phyloP scores from a whole-genome alignment of 2,888 invertebrate genomes.

The Lepidocyrtinus sp. region DNA sequence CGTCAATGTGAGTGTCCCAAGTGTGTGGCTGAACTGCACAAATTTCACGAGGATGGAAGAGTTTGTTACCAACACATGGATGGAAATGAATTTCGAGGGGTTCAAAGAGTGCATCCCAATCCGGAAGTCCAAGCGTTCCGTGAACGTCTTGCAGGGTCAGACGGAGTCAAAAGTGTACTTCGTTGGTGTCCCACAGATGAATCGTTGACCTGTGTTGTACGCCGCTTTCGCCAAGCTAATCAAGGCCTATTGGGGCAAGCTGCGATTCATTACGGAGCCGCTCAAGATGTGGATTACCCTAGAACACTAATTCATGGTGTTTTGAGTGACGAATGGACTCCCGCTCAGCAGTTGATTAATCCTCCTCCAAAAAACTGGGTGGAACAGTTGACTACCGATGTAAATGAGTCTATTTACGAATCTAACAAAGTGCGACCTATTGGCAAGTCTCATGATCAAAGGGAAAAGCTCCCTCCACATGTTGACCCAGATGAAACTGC shows the following conservation, averaged over 20 bases:
- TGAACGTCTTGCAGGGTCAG: constrained; percentile 61
- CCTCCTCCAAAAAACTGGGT: constrained; percentile 73
- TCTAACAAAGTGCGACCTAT: constrained; percentile 74
- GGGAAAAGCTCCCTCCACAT: constrained; percentile 73
- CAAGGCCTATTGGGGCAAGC: constrained; percentile 62
- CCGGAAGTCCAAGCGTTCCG: constrained; percentile 60
- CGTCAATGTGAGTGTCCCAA: constrained; percentile 65
- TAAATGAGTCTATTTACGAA: constrained; percentile 74
- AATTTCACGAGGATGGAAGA: constrained; percentile 47
- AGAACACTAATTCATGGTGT: constrained; percentile 64
- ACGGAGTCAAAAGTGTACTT: constrained; percentile 50
- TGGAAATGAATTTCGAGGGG: constrained; percentile 62
- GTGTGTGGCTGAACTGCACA: constrained; percentile 46
- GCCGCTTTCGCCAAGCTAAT: constrained; percentile 63
- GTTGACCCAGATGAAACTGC: constrained; percentile 72
- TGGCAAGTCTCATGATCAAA: constrained; percentile 73
- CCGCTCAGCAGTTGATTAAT: constrained; percentile 71
- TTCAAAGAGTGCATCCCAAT: constrained; percentile 48
- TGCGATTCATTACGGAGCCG: constrained; percentile 67
- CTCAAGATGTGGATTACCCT: constrained; percentile 67
- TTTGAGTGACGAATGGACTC: constrained; percentile 52
- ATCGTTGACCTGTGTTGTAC: constrained; percentile 58
- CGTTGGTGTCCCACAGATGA: constrained; percentile 68
- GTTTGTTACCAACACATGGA: constrained; percentile 63
- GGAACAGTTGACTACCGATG: constrained; percentile 73